Conservation (phyloP, 2,888 invertebrate genomes). For the Drosophila lacicola region DNA sequence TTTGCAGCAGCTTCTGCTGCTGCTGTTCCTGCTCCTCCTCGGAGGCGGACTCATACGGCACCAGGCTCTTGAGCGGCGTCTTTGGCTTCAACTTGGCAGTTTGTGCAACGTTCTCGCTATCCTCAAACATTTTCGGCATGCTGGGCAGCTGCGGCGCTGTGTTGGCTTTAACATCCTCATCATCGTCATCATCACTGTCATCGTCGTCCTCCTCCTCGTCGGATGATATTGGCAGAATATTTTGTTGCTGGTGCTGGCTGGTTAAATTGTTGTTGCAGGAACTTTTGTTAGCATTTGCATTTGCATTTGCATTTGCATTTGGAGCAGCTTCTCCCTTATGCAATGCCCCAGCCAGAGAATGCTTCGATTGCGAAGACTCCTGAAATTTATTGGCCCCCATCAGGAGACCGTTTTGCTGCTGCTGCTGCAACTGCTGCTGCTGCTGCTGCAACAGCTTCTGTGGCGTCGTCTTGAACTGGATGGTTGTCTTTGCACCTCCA, state of each 20-base stretch:
- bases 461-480: slow-evolving; percentile 55
- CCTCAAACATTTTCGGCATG: slow-evolving; percentile 82
- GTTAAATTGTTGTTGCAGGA: slow-evolving; percentile 66
- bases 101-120: slow-evolving; percentile 38
- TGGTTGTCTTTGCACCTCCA: slow-evolving; percentile 47
- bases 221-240: slow-evolving; percentile 70
- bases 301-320: slow-evolving; percentile 59
- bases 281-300: slow-evolving; percentile 77
- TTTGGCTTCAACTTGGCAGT: slow-evolving; percentile 67
- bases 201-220: slow-evolving; percentile 64
- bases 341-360: slow-evolving; percentile 70
- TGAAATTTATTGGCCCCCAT: slow-evolving; percentile 75
- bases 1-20: slow-evolving; percentile 5
- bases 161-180: slow-evolving; percentile 63
- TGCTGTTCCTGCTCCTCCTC: slow-evolving; percentile 78
- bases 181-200: slow-evolving; percentile 53
- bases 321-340: slow-evolving; percentile 70
- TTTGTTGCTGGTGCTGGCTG: slow-evolving; percentile 55
- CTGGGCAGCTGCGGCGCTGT: slow-evolving; percentile 82
- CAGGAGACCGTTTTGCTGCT: slow-evolving; percentile 65
- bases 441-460: slow-evolving; percentile 38
- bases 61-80: slow-evolving; percentile 84
- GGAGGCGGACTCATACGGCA: slow-evolving; percentile 88
- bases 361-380: slow-evolving; percentile 72
- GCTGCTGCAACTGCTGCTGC: slow-evolving; percentile 43